Evolutionary conservation across 2,113 vertebrate species (phyloP).

Genomic region (Lepus timidus): DNA sequence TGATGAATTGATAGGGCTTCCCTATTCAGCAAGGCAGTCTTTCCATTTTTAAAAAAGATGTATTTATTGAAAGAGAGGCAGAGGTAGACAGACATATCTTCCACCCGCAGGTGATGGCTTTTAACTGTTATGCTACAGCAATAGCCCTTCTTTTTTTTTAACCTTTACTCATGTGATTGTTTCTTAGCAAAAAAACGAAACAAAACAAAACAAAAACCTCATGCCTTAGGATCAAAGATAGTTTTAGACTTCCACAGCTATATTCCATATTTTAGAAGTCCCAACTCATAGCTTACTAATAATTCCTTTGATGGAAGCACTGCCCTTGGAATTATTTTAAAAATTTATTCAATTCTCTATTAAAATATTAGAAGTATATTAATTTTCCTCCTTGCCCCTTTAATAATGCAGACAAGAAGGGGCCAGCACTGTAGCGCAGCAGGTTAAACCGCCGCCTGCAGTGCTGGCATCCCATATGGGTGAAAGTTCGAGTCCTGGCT

Average conservation of each 20-base stretch:
- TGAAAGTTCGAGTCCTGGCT: too few species aligned
- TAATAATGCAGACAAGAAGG: slow-evolving; percentile 28
- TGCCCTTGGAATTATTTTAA: neutral
- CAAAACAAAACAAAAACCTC: neutral
- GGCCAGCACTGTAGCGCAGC: too few species aligned
- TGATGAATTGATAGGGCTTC: neutral
- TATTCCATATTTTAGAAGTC: slow-evolving; percentile 29
- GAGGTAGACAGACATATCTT: too few species aligned
- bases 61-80: too few species aligned
- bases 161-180: neutral
- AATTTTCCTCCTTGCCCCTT: neutral
- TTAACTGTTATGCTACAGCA: too few species aligned
- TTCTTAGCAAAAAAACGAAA: neutral
- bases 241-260: neutral
- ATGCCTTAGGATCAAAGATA: neutral
- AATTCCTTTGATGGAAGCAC: neutral
- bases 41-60: neutral
- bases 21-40: neutral
- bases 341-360: slow-evolving; percentile 14
- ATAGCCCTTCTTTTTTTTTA: too few species aligned
- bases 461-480: too few species aligned
- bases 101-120: too few species aligned
- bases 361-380: neutral
- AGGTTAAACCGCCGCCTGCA: too few species aligned
- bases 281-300: neutral